Evolutionary conservation across 1,140 invertebrate genomes (phyloP), one percentile per base, ranked within the genome.

Genomic region (Drosophila nebulosa): DNA sequence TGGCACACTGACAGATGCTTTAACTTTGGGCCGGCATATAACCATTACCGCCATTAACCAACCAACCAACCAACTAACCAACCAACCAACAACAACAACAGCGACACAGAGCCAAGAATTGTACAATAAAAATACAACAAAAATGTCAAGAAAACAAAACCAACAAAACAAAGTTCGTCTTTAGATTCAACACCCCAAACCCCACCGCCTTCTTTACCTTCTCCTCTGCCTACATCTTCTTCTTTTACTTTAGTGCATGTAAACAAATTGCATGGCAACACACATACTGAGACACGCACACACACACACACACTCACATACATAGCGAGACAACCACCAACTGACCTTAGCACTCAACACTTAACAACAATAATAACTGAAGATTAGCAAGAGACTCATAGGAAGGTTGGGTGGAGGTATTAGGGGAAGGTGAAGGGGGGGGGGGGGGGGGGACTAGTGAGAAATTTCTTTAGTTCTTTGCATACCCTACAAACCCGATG

Each of bases 271-370:
- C 39, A 73, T 73, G 35, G 64, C 26, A 63, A 63, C 57, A 57
- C 46, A 56, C 26, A 52, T 42, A 46, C 32, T n/a, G 12, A 36
- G 12, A 36, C 35, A 14, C 35, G 7, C 30, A 32, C 36, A 39
- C 12, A 42, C 16, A 42, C n/a, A 39, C 14, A 18, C 39, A 42
- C 18, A 51, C 24, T 35, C 51, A 69, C 9, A 2, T 24, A 64
- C 10, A 53, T 42, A 27, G n/a, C 56, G 22, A 59, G 26, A 52
- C 46, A 85, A 80, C 67, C 80, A 77, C 62, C 42, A 35, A 74
- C 58, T 85, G 77, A 86, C 80, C 80, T 85, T 85, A 86, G 78
- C 77, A 70, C 71, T 78, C 65, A 68, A 61, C 21, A 71, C 24
- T 26, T 30, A 32, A 36, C 73, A 55, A 39, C 56, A 64, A 55